phyloP scores from a whole-genome alignment of 2,888 invertebrate genomes.

The Tachina grossa region DNA sequence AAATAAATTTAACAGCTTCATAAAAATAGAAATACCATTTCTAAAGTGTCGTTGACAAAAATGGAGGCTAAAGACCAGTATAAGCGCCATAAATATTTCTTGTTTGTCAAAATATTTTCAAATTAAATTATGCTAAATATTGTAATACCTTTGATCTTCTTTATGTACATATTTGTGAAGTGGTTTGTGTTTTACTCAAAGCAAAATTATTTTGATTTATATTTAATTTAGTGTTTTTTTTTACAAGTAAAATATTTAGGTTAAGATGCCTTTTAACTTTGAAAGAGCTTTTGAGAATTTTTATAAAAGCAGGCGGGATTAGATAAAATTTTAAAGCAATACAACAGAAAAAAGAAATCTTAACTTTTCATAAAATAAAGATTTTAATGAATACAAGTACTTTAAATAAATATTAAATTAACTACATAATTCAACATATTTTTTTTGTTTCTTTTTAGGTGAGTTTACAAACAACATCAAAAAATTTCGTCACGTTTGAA shows the following conservation, averaged over 20 bases:
- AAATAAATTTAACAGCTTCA: no score
- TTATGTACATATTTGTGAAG: slow-evolving; percentile 3
- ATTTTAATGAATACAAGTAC: neutral
- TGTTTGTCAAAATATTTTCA: neutral
- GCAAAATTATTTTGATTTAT: neutral
- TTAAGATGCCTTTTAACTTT: slow-evolving; percentile 14
- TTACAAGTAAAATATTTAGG: neutral
- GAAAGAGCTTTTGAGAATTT: neutral
- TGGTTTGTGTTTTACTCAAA: neutral
- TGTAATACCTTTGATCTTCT: neutral
- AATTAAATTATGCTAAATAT: neutral
- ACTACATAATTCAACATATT: neutral
- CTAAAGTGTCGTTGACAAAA: no score
- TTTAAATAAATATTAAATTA: neutral
- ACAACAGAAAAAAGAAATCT: neutral
- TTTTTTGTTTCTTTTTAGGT: slow-evolving; percentile 43
- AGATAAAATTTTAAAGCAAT: neutral
- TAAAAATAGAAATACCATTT: no score
- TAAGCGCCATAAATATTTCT: neutral
- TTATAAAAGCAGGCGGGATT: neutral
- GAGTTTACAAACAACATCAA: slow-evolving; percentile 22
- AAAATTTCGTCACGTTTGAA: neutral
- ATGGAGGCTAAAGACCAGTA: no score
- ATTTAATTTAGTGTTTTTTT: neutral
- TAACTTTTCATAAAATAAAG: neutral